A percentile compares a stretch with the other conserved stretches of the same genome.
These are phyloP conservation scores for Phaethornis superciliosus DNA, from an alignment of 2,113 vertebrate genomes.

Conservation along the genomic window DNA sequence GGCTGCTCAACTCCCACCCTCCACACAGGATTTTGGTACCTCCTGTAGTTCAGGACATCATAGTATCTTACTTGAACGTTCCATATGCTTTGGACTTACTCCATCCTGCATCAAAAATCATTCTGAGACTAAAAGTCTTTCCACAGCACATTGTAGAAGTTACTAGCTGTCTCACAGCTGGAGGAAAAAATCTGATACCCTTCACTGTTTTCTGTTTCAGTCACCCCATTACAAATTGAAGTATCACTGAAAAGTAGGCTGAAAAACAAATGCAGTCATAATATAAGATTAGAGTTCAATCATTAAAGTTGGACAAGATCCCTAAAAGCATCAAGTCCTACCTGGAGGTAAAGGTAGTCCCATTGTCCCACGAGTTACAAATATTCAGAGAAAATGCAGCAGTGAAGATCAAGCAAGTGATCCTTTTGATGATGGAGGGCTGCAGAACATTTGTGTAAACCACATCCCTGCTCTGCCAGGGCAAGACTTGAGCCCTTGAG, in stretches of 20 bases:
- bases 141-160: accelerated
- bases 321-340: too few species aligned
- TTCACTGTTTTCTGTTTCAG: neutral
- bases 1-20: neutral
- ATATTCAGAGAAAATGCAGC: accelerated
- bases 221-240: neutral
- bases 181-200: neutral
- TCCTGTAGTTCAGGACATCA: neutral
- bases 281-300: neutral
- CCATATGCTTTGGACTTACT: neutral
- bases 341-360: neutral
- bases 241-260: neutral
- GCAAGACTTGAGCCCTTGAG: neutral
- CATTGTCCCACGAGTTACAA: neutral
- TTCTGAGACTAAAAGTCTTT: neutral
- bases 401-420: neutral
- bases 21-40: neutral
- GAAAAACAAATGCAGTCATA: neutral
- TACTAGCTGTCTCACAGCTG: neutral
- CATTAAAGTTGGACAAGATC: too few species aligned
- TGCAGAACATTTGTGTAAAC: neutral
- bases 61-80: neutral
- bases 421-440: neutral
- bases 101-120: neutral
- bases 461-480: accelerated